Evolutionary conservation across 1,140 invertebrate genomes (phyloP), one percentile per base, ranked within the genome.

Genomic region (Diploscapter pachys): DNA sequence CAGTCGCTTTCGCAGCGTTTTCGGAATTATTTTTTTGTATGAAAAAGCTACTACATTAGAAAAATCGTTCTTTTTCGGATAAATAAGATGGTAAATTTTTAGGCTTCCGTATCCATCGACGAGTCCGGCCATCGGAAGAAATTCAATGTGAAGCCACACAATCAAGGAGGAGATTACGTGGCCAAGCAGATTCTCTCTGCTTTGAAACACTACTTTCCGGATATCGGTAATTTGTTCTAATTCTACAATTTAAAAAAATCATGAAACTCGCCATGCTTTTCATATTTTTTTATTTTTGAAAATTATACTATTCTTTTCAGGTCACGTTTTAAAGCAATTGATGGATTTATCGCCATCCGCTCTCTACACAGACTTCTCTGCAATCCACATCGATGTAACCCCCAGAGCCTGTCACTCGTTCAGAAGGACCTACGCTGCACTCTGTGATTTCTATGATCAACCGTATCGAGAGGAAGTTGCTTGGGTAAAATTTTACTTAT

Each of bases 391-490:
- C 2, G 51, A 72, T 2, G 75, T 73, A 3, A 66, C 70, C 0
- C 77, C 79, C 62, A 67, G 70, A 1, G 84, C 83, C 2, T 86
- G 84, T 52, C 80, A 85, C 70, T 84, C 83, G 52, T 85, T 85
- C 71, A 71, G 83, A 4, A 66, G 83, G 31, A 80, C 78, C 11
- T 85, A 85, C 75, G 83, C 85, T 3, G 81, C 83, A 4, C 64
- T 84, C 51, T 85, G 83, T 62, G 83, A 85, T 74, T 83, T 79
- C 52, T 77, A 81, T 64, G 84, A 85, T 72, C 81, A 79, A 52
- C 81, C 81, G 2, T 85, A 82, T 64, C 74, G 79, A 55, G 82
- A 86, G 69, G 83, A 84, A 76, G 81, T 85, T 4, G 76, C 79
- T 54, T 85, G 80, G 79, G 79, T 78, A 0, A 77, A 69, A 59